Evolutionary conservation across 2,888 invertebrate genomes (phyloP).

Genomic region (Apamea epomidion): DNA sequence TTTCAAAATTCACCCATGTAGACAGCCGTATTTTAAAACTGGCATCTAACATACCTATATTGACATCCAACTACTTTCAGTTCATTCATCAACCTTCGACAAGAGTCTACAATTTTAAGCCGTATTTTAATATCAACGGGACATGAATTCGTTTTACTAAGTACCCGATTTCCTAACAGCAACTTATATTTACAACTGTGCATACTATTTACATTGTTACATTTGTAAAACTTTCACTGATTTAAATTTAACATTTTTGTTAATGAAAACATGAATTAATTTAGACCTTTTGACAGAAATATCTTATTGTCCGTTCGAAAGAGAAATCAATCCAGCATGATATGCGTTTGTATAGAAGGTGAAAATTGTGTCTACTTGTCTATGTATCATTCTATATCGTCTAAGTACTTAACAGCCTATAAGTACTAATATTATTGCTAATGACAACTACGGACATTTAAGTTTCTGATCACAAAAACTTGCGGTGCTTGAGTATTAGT

Average conservation of each 20-base stretch:
- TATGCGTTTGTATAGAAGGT: conserved; percentile 60
- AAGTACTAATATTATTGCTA: conserved; percentile 80
- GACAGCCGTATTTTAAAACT: conserved; percentile 21
- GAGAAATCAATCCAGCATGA: conserved; percentile 48
- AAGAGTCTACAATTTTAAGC: conserved; percentile 60
- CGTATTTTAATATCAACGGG: conserved; percentile 45
- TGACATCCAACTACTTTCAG: conserved; percentile 54
- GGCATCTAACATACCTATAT: conserved; percentile 30
- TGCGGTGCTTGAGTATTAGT: conserved; percentile 67
- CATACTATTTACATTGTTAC: conserved; percentile 71
- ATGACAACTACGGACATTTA: conserved; percentile 67
- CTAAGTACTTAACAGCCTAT: conserved; percentile 77
- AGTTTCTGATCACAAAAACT: conserved; percentile 56
- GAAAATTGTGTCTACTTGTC: conserved; percentile 46
- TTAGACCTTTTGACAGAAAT: conserved; percentile 61
- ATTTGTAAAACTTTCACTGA: conserved; percentile 49
- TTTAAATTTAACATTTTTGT: conserved; percentile 26
- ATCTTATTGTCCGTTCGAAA: conserved; percentile 69
- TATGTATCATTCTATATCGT: conserved; percentile 53
- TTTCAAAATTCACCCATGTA: conserved; percentile 19
- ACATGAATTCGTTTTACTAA: conserved; percentile 39
- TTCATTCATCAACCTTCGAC: conserved; percentile 49
- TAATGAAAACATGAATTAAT: conserved; percentile 45
- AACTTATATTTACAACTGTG: conserved; percentile 70
- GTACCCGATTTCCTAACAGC: conserved; percentile 46